phyloP scores from a whole-genome alignment of 2,113 vertebrate genomes.

The Hymenochirus boettgeri region DNA sequence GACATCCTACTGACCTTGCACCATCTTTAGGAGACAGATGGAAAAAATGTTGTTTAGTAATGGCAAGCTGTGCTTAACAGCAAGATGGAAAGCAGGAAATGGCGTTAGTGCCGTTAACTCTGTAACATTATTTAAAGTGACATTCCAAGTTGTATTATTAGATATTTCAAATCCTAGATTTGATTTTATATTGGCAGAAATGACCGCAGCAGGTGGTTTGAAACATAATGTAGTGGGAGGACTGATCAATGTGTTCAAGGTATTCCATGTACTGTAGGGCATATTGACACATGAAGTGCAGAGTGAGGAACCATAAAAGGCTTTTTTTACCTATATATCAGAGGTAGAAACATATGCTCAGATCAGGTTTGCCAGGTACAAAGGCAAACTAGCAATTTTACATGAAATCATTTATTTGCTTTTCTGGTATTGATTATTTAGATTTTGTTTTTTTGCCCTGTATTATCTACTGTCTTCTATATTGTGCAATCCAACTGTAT shows the following conservation, averaged over 20 bases:
- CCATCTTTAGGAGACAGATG: background rate
- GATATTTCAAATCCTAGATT: background rate
- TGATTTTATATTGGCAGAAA: constrained; percentile 14
- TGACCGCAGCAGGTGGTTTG: constrained; percentile 4
- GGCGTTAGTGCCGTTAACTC: background rate
- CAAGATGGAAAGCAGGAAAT: background rate
- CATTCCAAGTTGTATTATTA: background rate
- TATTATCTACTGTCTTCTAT: too few relatives aligned
- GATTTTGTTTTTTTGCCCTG: too few relatives aligned
- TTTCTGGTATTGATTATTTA: too few relatives aligned
- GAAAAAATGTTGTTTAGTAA: background rate
- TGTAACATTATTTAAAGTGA: background rate
- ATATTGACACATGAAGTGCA: too few relatives aligned
- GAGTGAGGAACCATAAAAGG: too few relatives aligned
- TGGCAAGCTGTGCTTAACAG: background rate
- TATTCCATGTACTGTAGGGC: background rate
- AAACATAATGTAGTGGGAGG: constrained; percentile 19
- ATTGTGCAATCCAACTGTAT: too few relatives aligned
- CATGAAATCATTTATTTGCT: too few relatives aligned
- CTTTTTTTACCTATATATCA: too few relatives aligned
- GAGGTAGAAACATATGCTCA: too few relatives aligned
- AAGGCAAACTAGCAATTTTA: too few relatives aligned
- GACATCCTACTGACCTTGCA: background rate
- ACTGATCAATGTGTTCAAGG: constrained; percentile 4
- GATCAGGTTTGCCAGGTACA: too few relatives aligned